These are phyloP conservation scores for Casuarius casuarius DNA, from an alignment of 2,113 vertebrate genomes.

Conservation along the genomic window DNA sequence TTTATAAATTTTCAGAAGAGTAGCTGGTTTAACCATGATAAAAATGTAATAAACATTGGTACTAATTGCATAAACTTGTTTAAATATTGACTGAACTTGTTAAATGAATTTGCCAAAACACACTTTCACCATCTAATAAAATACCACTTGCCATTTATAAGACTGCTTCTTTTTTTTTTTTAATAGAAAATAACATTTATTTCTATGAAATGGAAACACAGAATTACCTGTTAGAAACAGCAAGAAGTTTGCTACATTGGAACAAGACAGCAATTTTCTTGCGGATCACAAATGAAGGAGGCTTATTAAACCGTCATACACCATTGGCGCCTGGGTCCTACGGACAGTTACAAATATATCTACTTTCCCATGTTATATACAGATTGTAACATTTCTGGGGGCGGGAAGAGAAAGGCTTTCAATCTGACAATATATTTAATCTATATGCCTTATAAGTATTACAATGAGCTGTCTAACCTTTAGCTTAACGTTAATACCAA, in stretches of 20 bases:
- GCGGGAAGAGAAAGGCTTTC: slow-evolving; percentile 44
- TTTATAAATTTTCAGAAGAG: slow-evolving; percentile 1
- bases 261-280: slow-evolving; percentile 81
- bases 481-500: slow-evolving; percentile 82
- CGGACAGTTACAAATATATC: slow-evolving; percentile 81
- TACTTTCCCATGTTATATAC: slow-evolving; percentile 81
- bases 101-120: neutral
- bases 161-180: slow-evolving; percentile 17
- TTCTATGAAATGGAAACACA: slow-evolving; percentile 92
- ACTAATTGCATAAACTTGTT: slow-evolving; percentile 22
- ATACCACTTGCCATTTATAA: slow-evolving; percentile 53
- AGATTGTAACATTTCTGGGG: slow-evolving; percentile 43
- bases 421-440: slow-evolving; percentile 77
- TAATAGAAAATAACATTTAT: slow-evolving; percentile 99
- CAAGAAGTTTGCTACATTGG: slow-evolving; percentile 77
- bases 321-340: slow-evolving; percentile 53
- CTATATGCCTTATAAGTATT: slow-evolving; percentile 78
- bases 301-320: slow-evolving; percentile 52
- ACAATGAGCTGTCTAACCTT: slow-evolving; percentile 74
- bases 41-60: slow-evolving; percentile 48
- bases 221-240: slow-evolving; percentile 80
- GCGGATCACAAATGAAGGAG: slow-evolving; percentile 78
- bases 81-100: slow-evolving; percentile 11
- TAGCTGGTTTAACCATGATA: neutral
- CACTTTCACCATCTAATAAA: slow-evolving; percentile 18